These are phyloP conservation scores for Tetheella fluctuosa DNA, from an alignment of 2,888 invertebrate genomes.

Conservation along the genomic window DNA sequence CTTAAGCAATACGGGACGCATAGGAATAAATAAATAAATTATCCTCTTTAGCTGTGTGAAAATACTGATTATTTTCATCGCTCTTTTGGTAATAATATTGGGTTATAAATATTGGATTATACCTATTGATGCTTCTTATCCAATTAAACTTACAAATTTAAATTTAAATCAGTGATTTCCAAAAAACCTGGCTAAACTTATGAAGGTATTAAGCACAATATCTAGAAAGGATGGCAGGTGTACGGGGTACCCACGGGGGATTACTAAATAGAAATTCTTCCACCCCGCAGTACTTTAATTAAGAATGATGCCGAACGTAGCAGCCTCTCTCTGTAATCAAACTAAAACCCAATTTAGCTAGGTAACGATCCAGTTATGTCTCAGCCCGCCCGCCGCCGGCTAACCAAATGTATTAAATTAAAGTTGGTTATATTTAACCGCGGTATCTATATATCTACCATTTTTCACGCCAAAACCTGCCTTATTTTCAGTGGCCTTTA, in stretches of 20 bases:
- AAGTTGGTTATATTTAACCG: neutral
- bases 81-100: too few species aligned
- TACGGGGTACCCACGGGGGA: neutral
- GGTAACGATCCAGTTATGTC: conserved; percentile 1
- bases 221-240: too few species aligned
- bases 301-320: conserved; percentile 10
- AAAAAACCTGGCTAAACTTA: too few species aligned
- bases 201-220: too few species aligned
- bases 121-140: too few species aligned
- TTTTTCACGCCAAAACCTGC: neutral
- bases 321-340: conserved; percentile 9
- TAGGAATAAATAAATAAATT: too few species aligned
- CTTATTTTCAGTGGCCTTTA: neutral
- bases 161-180: too few species aligned
- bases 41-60: too few species aligned
- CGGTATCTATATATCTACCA: neutral
- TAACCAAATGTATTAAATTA: conserved; percentile 1
- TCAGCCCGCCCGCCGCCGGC: neutral
- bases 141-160: too few species aligned
- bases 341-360: conserved; percentile 10
- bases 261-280: neutral
- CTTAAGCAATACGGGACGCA: too few species aligned
- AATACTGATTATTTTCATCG: too few species aligned
- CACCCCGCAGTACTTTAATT: conserved; percentile 4
- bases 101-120: too few species aligned